A percentile compares a stretch with the other conserved stretches of the same genome.
Conservation (phyloP, 2,797 vertebrate species). For the Streptopelia turtur region DNA sequence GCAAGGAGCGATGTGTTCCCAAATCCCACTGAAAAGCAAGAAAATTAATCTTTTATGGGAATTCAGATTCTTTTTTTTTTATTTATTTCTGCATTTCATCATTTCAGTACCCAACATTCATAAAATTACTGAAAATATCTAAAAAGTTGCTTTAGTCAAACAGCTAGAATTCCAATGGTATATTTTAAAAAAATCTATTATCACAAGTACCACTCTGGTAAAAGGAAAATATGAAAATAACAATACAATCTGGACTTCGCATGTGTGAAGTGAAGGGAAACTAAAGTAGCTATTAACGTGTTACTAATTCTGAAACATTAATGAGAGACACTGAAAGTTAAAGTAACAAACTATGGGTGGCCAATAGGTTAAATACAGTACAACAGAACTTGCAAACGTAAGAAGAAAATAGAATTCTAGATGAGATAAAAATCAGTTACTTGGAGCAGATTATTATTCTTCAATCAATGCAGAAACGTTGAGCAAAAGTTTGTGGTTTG, state of each 20-base stretch:
- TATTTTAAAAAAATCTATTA: neutral
- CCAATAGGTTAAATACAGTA: neutral
- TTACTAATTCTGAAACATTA: neutral
- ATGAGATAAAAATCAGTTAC: neutral
- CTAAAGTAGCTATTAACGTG: neutral
- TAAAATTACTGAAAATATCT: neutral
- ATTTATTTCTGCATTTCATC: neutral
- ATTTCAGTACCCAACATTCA: neutral
- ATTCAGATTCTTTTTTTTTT: neutral
- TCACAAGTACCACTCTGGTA: neutral
- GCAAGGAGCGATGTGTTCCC: neutral
- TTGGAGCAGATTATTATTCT: neutral
- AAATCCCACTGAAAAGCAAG: constrained; percentile 9
- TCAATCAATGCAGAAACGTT: neutral
- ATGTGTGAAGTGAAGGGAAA: neutral
- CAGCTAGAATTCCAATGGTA: neutral
- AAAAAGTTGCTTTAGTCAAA: neutral
- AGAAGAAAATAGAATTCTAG: neutral
- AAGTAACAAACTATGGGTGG: neutral
- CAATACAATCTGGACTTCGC: neutral
- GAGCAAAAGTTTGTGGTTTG: neutral
- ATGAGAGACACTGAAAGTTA: neutral
- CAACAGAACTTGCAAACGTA: neutral
- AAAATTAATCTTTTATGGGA: neutral
- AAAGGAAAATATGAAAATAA: neutral